Evolutionary conservation across 2,113 vertebrate species (phyloP), one percentile per base, ranked within the genome.

Genomic region (Diphyllodes magnificus): DNA sequence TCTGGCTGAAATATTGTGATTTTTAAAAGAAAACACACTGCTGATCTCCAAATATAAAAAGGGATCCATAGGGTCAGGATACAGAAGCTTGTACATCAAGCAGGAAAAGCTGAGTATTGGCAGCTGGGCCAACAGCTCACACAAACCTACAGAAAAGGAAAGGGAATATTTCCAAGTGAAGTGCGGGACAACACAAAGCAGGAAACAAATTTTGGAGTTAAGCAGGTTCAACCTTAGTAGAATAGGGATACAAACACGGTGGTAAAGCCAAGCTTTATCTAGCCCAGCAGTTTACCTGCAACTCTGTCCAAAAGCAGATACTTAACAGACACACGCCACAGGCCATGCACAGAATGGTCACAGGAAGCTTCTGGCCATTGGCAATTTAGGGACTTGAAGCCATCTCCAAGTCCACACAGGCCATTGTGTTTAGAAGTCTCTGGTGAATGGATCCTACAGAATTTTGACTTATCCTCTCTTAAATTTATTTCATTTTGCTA

Each of bases 311-410:
- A 83, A 86, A 63, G 6, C 47, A 91, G 47, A 13, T 24, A 11
- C 2, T 50, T 24, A 37, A 68, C 7, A 68, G n/a, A 23, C 18
- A 69, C 11, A 33, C 0, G 1, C 22, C 9, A 20, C 13, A 82
- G 51, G 8, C 37, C 18, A 12, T 3, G 31, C 72, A 80, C 25
- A 80, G 49, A 56, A 53, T 7, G 45, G n/a, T 45, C 37, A 49
- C n/a, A 45, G 22, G 13, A 33, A 73, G 24, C 35, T 89, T 44
- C 60, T 59, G 47, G 16, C 30, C 33, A 33, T 2, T 13, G 54
- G 19, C 37, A 80, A 19, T 11, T 72, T 9, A 28, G n/a, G 40
- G 15, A 73, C 42, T 73, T 39, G 23, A 76, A 33, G 23, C 23
- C 61, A 84, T 4, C 12, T 83, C 37, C 68, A 73, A 91, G 60